Conservation (phyloP, 2,888 invertebrate species). For the Meghimatium bilineatum region DNA sequence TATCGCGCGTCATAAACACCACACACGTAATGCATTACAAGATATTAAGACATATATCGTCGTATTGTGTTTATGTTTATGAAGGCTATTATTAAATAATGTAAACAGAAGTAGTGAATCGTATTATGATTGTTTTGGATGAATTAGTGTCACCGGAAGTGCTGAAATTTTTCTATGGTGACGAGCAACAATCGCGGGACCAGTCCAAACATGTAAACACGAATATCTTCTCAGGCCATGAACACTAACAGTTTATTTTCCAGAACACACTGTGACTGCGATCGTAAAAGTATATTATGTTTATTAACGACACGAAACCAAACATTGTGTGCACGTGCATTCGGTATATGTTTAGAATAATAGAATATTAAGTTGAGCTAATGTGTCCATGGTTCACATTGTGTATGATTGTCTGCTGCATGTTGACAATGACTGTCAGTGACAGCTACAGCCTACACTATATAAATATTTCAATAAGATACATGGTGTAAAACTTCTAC, state of each 20-base stretch:
- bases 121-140: not conserved
- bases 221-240: not conserved
- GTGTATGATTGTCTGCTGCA: no score
- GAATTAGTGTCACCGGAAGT: not conserved
- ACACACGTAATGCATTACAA: not conserved
- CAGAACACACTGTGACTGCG: not conserved
- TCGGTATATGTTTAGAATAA: no score
- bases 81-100: not conserved
- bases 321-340: no score
- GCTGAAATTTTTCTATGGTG: not conserved
- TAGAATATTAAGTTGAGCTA: no score
- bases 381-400: no score
- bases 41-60: no score
- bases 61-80: no score
- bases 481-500: no score
- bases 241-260: not conserved
- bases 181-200: constrained; percentile 36
- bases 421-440: no score
- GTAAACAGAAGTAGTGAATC: not conserved
- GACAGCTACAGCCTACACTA: no score
- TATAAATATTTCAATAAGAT: no score
- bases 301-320: no score
- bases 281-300: not conserved
- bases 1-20: not conserved
- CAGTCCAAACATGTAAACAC: constrained; percentile 39